Base-by-base conservation (phyloP, 2,888 invertebrate species). In the Oxytorus armatus region DNA sequence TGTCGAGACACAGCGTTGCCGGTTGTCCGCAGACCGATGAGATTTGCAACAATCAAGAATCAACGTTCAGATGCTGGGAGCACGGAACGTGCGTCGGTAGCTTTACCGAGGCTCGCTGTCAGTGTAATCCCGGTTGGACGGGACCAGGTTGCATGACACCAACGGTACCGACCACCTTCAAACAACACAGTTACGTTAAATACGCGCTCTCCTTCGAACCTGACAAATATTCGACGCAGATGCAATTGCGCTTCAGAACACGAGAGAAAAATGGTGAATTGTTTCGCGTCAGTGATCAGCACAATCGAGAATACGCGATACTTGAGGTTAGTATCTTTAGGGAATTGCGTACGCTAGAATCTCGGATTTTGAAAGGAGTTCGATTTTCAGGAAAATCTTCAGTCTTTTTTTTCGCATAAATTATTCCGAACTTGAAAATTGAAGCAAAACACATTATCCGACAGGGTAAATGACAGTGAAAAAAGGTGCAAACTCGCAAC, bases 11-110 rank as follows among this genome's bases (percentile, higher is more conserved):
- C 90, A 97, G 97, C 82, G 95, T 96, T 0, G 95, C 97, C 0
- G 98, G 98, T 2, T 99, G 99, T 91, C 96, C 97, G 0, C 97
- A 97, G 89, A 97, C 98, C 10, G 98, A 99, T 88, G 97, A 98
- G 88, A 95, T 96, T 47, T 98, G 99, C 91, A 96, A 96, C 84
- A 95, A 96, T 88, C 97, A 97, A 55, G 97, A 97, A 85, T 94
- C 97, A 16, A 97, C 97, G 0, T 95, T 96, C 49, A 94, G 97
- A 77, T 98, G 98, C 90, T 97, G 96, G 96, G 97, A 97, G 88
- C 98, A 98, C 88, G 98, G 98, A n/a, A 96, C 96, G 21, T 99
- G 99, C 92, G 96, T 97, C 11, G 98, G 98, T 7, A 97, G 97
- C 88, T 95, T 97, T 88, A 96, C 96, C 25, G 97, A 97, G 91